Evolutionary conservation across 2,888 invertebrate species (phyloP).

Genomic region (Hypena proboscidalis): DNA sequence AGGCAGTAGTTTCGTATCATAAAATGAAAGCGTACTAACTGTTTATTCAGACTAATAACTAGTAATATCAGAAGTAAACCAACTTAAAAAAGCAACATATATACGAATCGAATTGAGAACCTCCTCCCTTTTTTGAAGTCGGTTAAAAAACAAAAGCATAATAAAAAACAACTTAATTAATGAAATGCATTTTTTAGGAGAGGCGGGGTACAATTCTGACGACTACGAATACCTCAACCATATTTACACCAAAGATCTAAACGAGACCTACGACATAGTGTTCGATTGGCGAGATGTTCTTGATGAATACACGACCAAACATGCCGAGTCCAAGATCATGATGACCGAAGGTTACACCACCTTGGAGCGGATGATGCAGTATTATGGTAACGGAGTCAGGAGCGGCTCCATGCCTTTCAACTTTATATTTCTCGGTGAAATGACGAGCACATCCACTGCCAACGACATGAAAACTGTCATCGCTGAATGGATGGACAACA

Average conservation of each 20-base stretch:
- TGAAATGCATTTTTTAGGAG: neutral
- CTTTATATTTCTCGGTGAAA: conserved; percentile 83
- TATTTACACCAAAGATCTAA: conserved; percentile 81
- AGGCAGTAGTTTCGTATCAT: too few species aligned
- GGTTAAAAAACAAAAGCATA: too few species aligned
- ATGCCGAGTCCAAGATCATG: conserved; percentile 75
- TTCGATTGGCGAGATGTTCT: conserved; percentile 86
- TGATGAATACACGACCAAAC: conserved; percentile 72
- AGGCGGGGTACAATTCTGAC: conserved; percentile 48
- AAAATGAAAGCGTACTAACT: too few species aligned
- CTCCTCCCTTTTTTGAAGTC: too few species aligned
- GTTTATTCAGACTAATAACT: too few species aligned
- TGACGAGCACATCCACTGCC: conserved; percentile 79
- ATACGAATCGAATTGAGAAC: too few species aligned
- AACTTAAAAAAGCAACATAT: too few species aligned
- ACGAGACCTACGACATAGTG: conserved; percentile 85
- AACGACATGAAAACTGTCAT: conserved; percentile 77
- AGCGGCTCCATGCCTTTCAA: conserved; percentile 89
- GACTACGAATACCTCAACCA: conserved; percentile 83
- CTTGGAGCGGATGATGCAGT: conserved; percentile 78
- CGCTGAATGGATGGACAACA: conserved; percentile 83
- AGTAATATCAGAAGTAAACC: too few species aligned
- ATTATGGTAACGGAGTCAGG: conserved; percentile 82
- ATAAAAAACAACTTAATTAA: too few species aligned
- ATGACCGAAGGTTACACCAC: conserved; percentile 87